Base-by-base conservation (phyloP, 2,888 invertebrate species). In the Cryptocheilus praepositus region DNA sequence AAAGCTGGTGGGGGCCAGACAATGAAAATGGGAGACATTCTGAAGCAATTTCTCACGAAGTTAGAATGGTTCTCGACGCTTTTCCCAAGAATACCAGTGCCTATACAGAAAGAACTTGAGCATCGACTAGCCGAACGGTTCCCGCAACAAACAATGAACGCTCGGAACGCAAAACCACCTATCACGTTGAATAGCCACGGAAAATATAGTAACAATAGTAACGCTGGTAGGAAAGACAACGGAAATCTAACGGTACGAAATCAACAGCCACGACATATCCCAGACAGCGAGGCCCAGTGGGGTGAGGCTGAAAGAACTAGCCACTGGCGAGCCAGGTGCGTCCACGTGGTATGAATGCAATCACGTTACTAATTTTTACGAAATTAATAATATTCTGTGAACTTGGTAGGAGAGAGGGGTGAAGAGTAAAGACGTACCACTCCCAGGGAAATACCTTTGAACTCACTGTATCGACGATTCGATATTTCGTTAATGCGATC, bases 51-150 rank as follows among this genome's bases (percentile, higher is more conserved):
- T 92, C 91, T 99, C 61, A 94, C 96, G 67, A 98, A 99, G 88
- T 91, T 99, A 66, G 99, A 99, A 88, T 99, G 99, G 99, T 99
- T 98, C 90, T 96, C 97, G 51, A 99, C 99, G 0, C 91, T 99
- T 18, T 99, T 99, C 88, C 99, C 99, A 0, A 92, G 99, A 77
- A 99, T 99, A 88, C 99, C 99, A 0, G 99, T 99, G 68, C 98
- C 99, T 22, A 98, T 99, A 82, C 95, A 96, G 90, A 98, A 98
- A 89, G 95, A 94, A 88, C 93, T 98, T 76, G 97, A 97, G 84
- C 93, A 93, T 81, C 94, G 93, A 89, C 87, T 94, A 71, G 87
- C 88, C 13, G 91, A 93, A 85, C 89, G 92, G 83, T 92, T 92
- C 89, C 90, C 93, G 75, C 90, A 92, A 80, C 89, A 89, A 71